phyloP scores from a whole-genome alignment of 2,888 invertebrate genomes.

The Calliopum simillimum region DNA sequence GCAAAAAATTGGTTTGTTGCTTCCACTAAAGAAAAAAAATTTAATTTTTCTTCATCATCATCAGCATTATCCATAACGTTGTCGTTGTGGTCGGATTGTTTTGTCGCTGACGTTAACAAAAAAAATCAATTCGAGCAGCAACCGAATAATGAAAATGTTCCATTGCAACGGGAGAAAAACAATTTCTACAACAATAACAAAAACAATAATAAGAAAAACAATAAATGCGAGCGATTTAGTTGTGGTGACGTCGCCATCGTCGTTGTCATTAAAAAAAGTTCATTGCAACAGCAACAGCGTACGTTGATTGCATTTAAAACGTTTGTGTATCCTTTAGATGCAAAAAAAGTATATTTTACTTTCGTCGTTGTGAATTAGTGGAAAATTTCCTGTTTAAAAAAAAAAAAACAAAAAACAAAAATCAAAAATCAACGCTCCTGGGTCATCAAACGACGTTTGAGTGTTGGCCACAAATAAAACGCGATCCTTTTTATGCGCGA shows the following conservation, averaged over 20 bases:
- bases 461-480: neutral
- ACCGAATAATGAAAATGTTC: too few relatives aligned
- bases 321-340: conserved; percentile 26
- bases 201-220: conserved; percentile 8
- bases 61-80: too few relatives aligned
- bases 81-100: too few relatives aligned
- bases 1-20: neutral
- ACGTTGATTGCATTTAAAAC: neutral
- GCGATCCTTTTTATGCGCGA: too few relatives aligned
- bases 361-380: neutral
- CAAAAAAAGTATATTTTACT: conserved; percentile 15
- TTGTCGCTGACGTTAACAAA: too few relatives aligned
- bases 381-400: conserved; percentile 19
- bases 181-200: neutral
- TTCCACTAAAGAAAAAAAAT: neutral
- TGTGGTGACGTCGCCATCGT: conserved; percentile 3
- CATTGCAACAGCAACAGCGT: neutral
- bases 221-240: conserved; percentile 5
- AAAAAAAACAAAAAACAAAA: too few relatives aligned
- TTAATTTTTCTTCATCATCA: too few relatives aligned
- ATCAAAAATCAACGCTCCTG: too few relatives aligned
- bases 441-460: too few relatives aligned
- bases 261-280: neutral
- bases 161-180: neutral
- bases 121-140: too few relatives aligned